Percentiles rank a stretch among this genome's conserved stretches.
phyloP scores from a whole-genome alignment of 2,113 vertebrate genomes.

The Xiphorhynchus elegans region DNA sequence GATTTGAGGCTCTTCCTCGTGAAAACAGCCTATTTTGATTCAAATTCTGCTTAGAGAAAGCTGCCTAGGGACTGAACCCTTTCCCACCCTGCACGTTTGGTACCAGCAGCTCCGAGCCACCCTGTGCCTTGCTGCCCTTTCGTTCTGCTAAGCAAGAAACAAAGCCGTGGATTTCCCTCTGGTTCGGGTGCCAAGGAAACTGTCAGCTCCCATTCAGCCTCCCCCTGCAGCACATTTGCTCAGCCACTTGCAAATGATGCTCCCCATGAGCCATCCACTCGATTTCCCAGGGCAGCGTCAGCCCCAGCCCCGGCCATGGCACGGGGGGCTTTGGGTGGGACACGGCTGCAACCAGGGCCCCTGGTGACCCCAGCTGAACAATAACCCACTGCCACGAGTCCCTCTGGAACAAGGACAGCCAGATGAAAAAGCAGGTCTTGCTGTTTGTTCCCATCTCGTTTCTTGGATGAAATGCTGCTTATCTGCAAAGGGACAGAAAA shows the following conservation, averaged over 20 bases:
- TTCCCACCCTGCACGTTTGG: neutral
- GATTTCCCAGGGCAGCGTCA: neutral
- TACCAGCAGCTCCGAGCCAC: neutral
- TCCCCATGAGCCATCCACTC: neutral
- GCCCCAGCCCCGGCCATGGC: accelerated
- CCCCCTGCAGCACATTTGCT: neutral
- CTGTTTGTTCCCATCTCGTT: neutral
- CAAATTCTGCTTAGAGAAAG: neutral
- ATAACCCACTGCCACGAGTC: neutral
- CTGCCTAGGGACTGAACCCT: neutral
- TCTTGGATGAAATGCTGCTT: neutral
- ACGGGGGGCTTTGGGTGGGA: neutral
- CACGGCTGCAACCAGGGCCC: neutral
- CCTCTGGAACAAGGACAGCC: neutral
- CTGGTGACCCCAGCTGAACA: neutral
- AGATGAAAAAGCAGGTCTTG: neutral
- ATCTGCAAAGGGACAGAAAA: neutral
- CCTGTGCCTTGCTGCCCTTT: neutral
- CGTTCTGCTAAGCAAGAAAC: neutral
- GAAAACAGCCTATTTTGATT: neutral
- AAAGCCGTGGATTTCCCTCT: neutral
- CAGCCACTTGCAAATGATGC: slow-evolving; percentile 20
- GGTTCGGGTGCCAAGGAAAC: neutral
- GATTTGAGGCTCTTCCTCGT: neutral
- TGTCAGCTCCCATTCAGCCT: slow-evolving; percentile 15